Evolutionary conservation across 1,140 invertebrate genomes (phyloP).

Genomic region (Listronotus bonariensis): DNA sequence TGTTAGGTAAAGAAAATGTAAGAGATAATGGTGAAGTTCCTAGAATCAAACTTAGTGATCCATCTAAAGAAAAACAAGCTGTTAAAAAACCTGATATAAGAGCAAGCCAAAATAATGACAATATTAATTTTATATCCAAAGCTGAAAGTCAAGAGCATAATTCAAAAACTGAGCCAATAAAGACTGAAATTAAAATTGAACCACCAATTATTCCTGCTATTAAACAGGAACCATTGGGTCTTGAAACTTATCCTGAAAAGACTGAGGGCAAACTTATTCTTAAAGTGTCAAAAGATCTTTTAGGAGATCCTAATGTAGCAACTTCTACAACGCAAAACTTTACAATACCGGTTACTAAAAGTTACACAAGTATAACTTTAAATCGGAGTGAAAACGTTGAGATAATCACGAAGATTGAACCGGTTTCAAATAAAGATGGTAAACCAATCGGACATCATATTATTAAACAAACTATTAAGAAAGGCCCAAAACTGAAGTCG

Average conservation of each 20-base stretch:
- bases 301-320: constrained; percentile 7
- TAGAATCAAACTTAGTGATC: background rate
- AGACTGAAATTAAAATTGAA: constrained; percentile 16
- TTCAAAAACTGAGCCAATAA: constrained; percentile 5
- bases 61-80: background rate
- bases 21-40: constrained; percentile 1
- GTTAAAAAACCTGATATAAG: background rate
- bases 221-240: constrained; percentile 13
- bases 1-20: constrained; percentile 14
- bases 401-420: constrained; percentile 50
- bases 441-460: constrained; percentile 46
- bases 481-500: constrained; percentile 20
- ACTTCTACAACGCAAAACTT: background rate
- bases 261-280: constrained; percentile 23
- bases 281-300: constrained; percentile 20
- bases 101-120: background rate
- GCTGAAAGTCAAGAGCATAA: background rate
- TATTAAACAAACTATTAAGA: constrained; percentile 47
- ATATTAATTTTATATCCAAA: constrained; percentile 1
- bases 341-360: constrained; percentile 25
- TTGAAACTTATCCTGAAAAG: constrained; percentile 10
- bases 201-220: background rate
- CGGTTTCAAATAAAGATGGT: constrained; percentile 50
- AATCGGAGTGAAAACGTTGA: constrained; percentile 49
- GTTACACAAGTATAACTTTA: constrained; percentile 48